These are phyloP conservation scores for Noctua janthina DNA, from an alignment of 2,888 invertebrate genomes.

Conservation along the genomic window DNA sequence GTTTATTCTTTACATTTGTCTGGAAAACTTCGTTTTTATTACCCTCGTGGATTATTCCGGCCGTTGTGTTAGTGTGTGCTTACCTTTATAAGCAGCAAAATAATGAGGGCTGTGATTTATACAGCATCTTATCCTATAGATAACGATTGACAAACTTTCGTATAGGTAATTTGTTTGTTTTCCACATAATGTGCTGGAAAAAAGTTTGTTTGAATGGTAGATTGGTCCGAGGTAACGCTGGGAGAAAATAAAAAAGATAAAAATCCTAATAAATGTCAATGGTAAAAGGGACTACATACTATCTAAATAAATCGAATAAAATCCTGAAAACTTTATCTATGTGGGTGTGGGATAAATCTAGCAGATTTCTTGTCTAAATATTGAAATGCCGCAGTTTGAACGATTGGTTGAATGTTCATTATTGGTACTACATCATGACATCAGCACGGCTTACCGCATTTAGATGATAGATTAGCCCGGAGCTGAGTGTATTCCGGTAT, in stretches of 20 bases:
- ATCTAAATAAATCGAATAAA: not conserved
- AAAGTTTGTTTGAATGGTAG: not conserved
- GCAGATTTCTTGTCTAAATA: not conserved
- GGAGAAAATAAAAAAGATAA: constrained; percentile 13
- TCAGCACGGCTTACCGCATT: constrained; percentile 31
- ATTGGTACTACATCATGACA: constrained; percentile 16
- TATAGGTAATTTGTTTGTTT: constrained; percentile 30
- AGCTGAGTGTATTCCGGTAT: constrained; percentile 20
- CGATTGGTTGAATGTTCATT: constrained; percentile 7
- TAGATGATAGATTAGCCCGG: constrained; percentile 40
- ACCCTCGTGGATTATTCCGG: constrained; percentile 8
- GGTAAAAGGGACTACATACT: not conserved
- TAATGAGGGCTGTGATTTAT: constrained; percentile 44
- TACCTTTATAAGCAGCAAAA: constrained; percentile 30
- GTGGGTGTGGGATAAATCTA: not conserved
- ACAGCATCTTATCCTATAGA: constrained; percentile 14
- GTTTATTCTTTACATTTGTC: constrained; percentile 28
- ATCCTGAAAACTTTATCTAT: not conserved
- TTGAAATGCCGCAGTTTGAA: not conserved
- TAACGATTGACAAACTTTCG: constrained; percentile 36
- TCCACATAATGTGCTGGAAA: constrained; percentile 23
- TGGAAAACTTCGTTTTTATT: constrained; percentile 12
- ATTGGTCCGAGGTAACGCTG: not conserved
- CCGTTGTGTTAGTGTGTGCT: constrained; percentile 13
- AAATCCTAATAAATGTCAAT: constrained; percentile 2